A percentile compares a stretch with the other conserved stretches of the same genome.
These are phyloP conservation scores for Idaea aversata DNA, from an alignment of 2,888 invertebrate species.

Conservation along the genomic window DNA sequence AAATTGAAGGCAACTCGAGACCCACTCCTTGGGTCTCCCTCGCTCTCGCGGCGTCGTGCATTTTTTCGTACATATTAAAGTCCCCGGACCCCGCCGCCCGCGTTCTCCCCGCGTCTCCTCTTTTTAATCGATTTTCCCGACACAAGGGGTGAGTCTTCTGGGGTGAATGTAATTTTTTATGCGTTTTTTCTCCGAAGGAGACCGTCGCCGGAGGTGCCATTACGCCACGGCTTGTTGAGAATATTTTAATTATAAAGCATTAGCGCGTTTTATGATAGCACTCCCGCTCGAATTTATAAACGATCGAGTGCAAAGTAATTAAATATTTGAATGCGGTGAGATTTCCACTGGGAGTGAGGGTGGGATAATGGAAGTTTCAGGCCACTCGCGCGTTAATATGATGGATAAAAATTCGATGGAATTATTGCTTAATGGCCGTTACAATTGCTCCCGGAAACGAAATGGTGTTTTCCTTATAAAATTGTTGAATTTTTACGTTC, in stretches of 20 bases:
- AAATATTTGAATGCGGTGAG: conserved; percentile 80
- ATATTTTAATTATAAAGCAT: conserved; percentile 82
- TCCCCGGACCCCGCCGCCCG: conserved; percentile 61
- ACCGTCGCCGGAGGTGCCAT: conserved; percentile 79
- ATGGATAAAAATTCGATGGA: conserved; percentile 78
- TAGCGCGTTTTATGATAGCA: conserved; percentile 80
- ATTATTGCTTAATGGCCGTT: conserved; percentile 75
- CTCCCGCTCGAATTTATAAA: conserved; percentile 75
- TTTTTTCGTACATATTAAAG: conserved; percentile 81
- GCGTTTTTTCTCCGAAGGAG: conserved; percentile 75
- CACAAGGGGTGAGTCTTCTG: conserved; percentile 81
- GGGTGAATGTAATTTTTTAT: conserved; percentile 82
- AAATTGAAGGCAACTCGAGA: conserved; percentile 76
- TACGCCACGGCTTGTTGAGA: conserved; percentile 81
- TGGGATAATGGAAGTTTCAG: conserved; percentile 66
- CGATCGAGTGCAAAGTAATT: conserved; percentile 79
- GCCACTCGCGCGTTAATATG: conserved; percentile 65
- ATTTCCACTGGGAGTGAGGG: conserved; percentile 74
- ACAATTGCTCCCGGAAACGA: conserved; percentile 57
- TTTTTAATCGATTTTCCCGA: conserved; percentile 81
- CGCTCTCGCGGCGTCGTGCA: conserved; percentile 76
- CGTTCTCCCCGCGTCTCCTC: conserved; percentile 73
- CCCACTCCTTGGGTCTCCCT: conserved; percentile 68
- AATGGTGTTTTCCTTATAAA: conserved; percentile 51
- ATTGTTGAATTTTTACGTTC: conserved; percentile 18